A percentile compares a stretch with the other conserved stretches of the same genome.
Conservation (phyloP, 53 echinoderm and acorn worm species). For the Zoroaster sp. region DNA sequence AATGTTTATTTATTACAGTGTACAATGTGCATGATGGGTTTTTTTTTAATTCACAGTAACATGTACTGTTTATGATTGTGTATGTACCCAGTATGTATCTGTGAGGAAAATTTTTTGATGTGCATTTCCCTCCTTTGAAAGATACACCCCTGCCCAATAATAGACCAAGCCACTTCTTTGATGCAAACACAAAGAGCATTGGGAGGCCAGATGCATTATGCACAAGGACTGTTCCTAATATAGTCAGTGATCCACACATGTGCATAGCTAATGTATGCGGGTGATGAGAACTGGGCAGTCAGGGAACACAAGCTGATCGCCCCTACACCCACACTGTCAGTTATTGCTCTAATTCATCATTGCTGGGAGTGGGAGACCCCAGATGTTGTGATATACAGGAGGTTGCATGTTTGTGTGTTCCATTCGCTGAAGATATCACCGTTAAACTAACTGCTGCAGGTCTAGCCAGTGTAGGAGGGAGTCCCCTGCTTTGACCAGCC, state of each 20-base stretch:
- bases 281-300: neutral
- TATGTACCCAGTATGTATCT: too few relatives aligned
- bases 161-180: constrained; percentile 39
- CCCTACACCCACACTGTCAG: neutral
- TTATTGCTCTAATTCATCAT: neutral
- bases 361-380: neutral
- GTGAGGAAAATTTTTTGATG: neutral
- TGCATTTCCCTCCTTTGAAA: neutral
- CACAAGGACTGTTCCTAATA: constrained; percentile 33
- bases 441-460: neutral
- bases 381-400: neutral
- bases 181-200: constrained; percentile 55
- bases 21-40: too few relatives aligned
- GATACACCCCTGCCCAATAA: neutral
- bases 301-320: neutral
- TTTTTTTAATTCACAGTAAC: too few relatives aligned
- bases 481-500: neutral
- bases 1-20: too few relatives aligned
- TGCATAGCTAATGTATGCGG: neutral
- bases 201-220: constrained; percentile 36
- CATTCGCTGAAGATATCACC: neutral
- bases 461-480: constrained; percentile 24
- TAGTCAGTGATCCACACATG: neutral
- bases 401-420: too few relatives aligned
- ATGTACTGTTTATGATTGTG: neutral